Percentiles rank a stretch among this genome's conserved stretches.
These are phyloP conservation scores for Ibycter americanus DNA, from an alignment of 2,797 vertebrate species.

Conservation along the genomic window DNA sequence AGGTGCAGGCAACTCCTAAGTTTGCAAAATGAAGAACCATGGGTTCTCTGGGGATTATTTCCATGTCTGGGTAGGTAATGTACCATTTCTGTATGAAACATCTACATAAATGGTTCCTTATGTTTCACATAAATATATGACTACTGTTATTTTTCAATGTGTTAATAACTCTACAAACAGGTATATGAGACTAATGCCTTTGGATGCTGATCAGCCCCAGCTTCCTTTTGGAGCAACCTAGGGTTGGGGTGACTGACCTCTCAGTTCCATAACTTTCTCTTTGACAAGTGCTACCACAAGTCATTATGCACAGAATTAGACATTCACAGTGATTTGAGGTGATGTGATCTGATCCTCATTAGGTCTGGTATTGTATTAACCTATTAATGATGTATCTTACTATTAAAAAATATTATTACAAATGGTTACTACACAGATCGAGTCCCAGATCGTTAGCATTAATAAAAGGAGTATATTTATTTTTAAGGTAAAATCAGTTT, in stretches of 20 bases:
- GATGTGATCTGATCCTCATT: not conserved
- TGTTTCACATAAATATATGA: not conserved
- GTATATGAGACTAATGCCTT: not conserved
- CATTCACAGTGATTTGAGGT: not conserved
- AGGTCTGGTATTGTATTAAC: not conserved
- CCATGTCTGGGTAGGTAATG: not conserved
- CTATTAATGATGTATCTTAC: not conserved
- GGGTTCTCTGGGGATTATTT: not conserved
- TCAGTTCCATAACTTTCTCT: not conserved
- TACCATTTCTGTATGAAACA: not conserved
- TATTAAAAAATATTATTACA: not conserved
- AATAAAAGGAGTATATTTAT: slow-evolving; percentile 4
- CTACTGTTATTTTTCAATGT: not conserved
- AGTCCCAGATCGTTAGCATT: not conserved
- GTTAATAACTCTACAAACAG: not conserved
- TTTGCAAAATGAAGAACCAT: not conserved
- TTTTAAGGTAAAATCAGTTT: slow-evolving; percentile 44
- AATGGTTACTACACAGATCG: not conserved
- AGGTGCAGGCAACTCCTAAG: not conserved
- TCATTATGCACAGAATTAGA: not conserved
- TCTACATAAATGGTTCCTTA: not conserved
- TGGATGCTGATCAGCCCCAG: not conserved
- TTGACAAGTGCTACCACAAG: not conserved
- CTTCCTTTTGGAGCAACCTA: not conserved
- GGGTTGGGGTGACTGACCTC: not conserved